A percentile compares a stretch with the other conserved stretches of the same genome.
These are phyloP conservation scores for Callipepla californica DNA, from an alignment of 2,113 vertebrate species.

Conservation along the genomic window DNA sequence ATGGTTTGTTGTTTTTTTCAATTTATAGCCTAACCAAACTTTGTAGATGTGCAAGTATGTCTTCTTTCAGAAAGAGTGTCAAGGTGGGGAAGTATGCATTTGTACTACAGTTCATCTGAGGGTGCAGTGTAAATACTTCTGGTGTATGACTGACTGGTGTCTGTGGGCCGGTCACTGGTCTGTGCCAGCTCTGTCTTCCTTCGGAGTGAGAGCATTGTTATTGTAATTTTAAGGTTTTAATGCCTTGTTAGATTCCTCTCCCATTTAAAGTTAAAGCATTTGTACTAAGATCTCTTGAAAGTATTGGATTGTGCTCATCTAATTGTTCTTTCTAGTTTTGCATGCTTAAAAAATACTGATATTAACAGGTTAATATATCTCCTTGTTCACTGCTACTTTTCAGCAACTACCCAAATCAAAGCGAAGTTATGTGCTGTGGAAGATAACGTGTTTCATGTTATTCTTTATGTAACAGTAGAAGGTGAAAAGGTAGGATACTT, in stretches of 20 bases:
- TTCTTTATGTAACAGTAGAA: slow-evolving; percentile 86
- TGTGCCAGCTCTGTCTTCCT: fast-evolving
- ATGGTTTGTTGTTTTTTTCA: neutral
- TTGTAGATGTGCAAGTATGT: neutral
- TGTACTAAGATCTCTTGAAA: neutral
- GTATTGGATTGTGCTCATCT: neutral
- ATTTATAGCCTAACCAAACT: neutral
- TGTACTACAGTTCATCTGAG: neutral
- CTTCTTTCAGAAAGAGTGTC: neutral
- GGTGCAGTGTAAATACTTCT: neutral
- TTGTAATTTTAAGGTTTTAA: neutral
- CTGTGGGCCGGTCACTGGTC: neutral
- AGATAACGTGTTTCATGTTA: slow-evolving; percentile 78
- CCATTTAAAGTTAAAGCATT: fast-evolving
- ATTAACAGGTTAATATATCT: neutral
- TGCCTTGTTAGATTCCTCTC: neutral
- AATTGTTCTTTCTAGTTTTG: neutral
- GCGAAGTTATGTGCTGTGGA: slow-evolving; percentile 81
- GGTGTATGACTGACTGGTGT: neutral
- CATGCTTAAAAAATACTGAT: neutral
- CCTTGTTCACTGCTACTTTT: neutral
- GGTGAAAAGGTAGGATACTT: slow-evolving; percentile 84
- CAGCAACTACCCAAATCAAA: slow-evolving; percentile 83
- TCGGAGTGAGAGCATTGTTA: neutral
- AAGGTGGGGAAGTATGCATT: fast-evolving